Evolutionary conservation across 2,113 vertebrate genomes (phyloP).

Genomic region (Oceanodroma tethys): DNA sequence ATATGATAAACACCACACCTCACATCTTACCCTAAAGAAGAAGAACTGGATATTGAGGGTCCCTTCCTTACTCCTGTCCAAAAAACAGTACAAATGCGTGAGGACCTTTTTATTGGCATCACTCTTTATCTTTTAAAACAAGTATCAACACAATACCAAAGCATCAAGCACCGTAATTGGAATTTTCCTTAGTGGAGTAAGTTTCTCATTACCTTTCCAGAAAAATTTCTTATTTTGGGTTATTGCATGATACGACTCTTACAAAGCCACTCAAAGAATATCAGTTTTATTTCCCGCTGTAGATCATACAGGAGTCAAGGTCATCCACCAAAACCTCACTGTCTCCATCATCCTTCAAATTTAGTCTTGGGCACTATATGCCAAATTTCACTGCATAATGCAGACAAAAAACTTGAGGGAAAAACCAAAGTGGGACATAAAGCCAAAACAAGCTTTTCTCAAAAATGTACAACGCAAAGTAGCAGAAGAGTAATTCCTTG

Average conservation of each 20-base stretch:
- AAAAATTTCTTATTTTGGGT: not conserved
- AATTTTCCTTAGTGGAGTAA: not conserved
- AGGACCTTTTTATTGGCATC: not conserved
- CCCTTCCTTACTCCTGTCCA: not conserved
- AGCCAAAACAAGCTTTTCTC: not conserved
- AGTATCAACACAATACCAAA: not conserved
- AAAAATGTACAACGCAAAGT: not conserved
- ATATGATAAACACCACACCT: not conserved
- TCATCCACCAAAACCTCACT: not conserved
- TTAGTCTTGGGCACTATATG: not conserved
- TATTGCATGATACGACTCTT: not conserved
- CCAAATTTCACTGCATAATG: not conserved
- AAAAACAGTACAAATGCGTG: not conserved
- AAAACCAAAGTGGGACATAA: not conserved
- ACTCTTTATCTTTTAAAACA: not conserved
- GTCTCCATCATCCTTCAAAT: not conserved
- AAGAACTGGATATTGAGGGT: not conserved
- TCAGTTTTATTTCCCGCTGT: not conserved
- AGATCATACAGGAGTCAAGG: not conserved
- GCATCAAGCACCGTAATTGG: not conserved
- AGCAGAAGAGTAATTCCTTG: not conserved
- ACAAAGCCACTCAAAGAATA: not conserved
- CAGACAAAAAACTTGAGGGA: not conserved
- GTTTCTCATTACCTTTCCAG: not conserved
- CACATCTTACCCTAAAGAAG: not conserved